These are phyloP conservation scores for Thalassaphorura encarpata DNA, from an alignment of 1,140 invertebrate species.

Conservation along the genomic window DNA sequence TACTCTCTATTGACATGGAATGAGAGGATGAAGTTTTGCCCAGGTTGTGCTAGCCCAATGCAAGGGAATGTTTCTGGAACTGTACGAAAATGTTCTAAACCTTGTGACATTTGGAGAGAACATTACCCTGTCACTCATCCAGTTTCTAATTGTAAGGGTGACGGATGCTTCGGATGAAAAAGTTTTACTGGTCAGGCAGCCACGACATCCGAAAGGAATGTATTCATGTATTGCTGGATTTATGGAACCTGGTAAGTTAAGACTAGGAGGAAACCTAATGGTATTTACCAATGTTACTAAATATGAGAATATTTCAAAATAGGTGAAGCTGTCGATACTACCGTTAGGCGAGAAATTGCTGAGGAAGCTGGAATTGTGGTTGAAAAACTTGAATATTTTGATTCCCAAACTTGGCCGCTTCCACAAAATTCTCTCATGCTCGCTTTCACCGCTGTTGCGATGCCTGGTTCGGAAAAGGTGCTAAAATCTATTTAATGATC, in stretches of 20 bases:
- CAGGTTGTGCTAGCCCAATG: slow-evolving; percentile 39
- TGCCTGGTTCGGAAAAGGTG: slow-evolving; percentile 26
- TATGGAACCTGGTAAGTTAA: slow-evolving; percentile 44
- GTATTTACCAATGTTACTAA: neutral
- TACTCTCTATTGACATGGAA: slow-evolving; percentile 42
- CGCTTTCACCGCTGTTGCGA: slow-evolving; percentile 41
- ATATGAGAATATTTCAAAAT: slow-evolving; percentile 26
- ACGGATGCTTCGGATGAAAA: slow-evolving; percentile 39
- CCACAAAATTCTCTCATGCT: slow-evolving; percentile 47
- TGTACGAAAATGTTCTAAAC: slow-evolving; percentile 37
- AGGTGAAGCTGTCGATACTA: slow-evolving; percentile 49
- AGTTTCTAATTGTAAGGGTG: slow-evolving; percentile 47
- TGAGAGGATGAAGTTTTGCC: slow-evolving; percentile 40
- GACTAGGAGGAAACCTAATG: too few species aligned
- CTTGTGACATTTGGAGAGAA: slow-evolving; percentile 34
- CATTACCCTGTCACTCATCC: slow-evolving; percentile 39
- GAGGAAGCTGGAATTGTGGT: slow-evolving; percentile 50
- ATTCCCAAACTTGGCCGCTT: slow-evolving; percentile 50
- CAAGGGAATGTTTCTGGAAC: slow-evolving; percentile 37
- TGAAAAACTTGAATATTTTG: slow-evolving; percentile 44
- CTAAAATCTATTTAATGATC: slow-evolving; percentile 1
- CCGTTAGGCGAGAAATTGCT: slow-evolving; percentile 46
- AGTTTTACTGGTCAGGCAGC: slow-evolving; percentile 45
- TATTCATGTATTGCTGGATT: slow-evolving; percentile 51
- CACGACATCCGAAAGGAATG: slow-evolving; percentile 43